phyloP scores from a whole-genome alignment of 2,888 invertebrate species.

The Chalcosyrphus nemorum region DNA sequence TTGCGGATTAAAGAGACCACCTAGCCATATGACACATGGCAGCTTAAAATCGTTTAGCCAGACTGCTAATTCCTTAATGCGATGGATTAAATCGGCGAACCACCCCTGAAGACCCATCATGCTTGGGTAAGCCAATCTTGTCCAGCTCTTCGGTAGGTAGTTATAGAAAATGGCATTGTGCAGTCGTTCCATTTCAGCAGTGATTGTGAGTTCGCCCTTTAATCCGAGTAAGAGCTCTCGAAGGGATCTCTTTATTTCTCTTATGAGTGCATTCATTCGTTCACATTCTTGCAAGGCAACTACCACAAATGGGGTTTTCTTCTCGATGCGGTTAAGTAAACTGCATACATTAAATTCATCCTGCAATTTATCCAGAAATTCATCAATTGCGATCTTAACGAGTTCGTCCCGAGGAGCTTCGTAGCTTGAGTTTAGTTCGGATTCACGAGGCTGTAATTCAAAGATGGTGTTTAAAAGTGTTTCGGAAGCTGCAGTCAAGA shows the following conservation, averaged over 20 bases:
- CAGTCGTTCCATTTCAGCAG: slow-evolving; percentile 95
- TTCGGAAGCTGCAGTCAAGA: slow-evolving; percentile 93
- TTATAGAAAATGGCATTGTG: slow-evolving; percentile 94
- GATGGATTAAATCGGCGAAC: slow-evolving; percentile 92
- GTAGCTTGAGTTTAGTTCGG: slow-evolving; percentile 80
- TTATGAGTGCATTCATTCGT: slow-evolving; percentile 94
- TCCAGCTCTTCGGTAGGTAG: slow-evolving; percentile 92
- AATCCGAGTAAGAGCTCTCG: slow-evolving; percentile 94
- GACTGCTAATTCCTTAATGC: slow-evolving; percentile 91
- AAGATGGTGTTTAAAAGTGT: slow-evolving; percentile 91
- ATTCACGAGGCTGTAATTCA: slow-evolving; percentile 95
- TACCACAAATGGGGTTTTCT: slow-evolving; percentile 95
- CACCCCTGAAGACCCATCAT: slow-evolving; percentile 91
- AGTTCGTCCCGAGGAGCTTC: slow-evolving; percentile 92
- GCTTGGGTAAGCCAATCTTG: slow-evolving; percentile 94
- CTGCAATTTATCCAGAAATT: slow-evolving; percentile 93
- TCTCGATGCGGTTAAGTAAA: slow-evolving; percentile 93
- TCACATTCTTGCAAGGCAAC: slow-evolving; percentile 97
- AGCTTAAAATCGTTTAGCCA: slow-evolving; percentile 93
- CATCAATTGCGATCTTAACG: slow-evolving; percentile 89
- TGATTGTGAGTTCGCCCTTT: slow-evolving; percentile 97
- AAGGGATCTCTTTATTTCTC: slow-evolving; percentile 91
- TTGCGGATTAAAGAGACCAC: slow-evolving; percentile 98
- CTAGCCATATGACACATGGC: slow-evolving; percentile 95
- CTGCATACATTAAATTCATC: slow-evolving; percentile 94